Evolutionary conservation across 2,888 invertebrate species (phyloP), one percentile per base, ranked within the genome.

Genomic region (Drosophila merina): DNA sequence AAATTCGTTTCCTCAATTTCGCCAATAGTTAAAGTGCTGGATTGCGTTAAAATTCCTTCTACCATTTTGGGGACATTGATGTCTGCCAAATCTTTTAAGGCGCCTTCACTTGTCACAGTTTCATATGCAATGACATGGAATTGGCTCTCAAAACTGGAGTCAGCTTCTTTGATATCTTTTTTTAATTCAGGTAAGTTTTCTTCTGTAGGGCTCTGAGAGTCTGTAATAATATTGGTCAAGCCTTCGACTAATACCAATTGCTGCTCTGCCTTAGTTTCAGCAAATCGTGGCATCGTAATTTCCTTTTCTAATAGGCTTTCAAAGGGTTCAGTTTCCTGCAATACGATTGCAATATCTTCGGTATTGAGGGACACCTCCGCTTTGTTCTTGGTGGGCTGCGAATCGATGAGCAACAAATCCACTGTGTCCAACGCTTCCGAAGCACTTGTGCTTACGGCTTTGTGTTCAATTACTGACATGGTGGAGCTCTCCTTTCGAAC

Each of bases 181-280:
- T 69, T 56, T 4, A 78, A 77, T 6, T 4, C 57, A n/a, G 93
- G 88, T 7, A 89, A 79, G 25, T 94, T 92, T 52, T 94, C 93
- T 2, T 92, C 91, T 90, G 95, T 95, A 55, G 95, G 95, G 59
- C 95, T 93, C 87, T 96, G 94, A 14, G 94, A 90, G 79, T 95
- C 95, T 3, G 94, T 93, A 28, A 94, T 92, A 54, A 93, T 94
- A 50, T 95, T 93, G 30, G 93, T 92, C 33, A 97, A 87, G 74
- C 94, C 92, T 71, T 93, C 92, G 44, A 92, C 92, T 30, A 94
- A 93, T n/a, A 91, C 89, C 20, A 92, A 90, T 45, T 89, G 86
- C 67, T 93, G 92, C 6, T 92, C 92, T 4, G 91, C 89, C 77
- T 89, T 64, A 26, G 58, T 36, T 8, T 74, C 42, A 10, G 57